These are phyloP conservation scores for Buphagus erythrorhynchus DNA, from an alignment of 2,797 vertebrate species.

Conservation along the genomic window DNA sequence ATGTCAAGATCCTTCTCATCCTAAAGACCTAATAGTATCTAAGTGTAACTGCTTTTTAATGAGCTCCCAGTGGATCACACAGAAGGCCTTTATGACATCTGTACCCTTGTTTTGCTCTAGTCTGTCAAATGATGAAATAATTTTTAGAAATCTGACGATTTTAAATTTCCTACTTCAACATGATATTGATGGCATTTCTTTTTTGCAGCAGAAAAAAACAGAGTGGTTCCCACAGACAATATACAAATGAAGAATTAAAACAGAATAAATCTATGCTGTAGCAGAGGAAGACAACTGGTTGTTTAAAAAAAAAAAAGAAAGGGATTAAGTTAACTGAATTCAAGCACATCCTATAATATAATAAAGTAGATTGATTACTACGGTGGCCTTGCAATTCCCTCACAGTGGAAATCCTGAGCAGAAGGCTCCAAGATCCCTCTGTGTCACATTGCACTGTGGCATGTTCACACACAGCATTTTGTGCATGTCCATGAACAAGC, in stretches of 20 bases:
- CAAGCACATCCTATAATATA: background rate
- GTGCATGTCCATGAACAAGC: background rate
- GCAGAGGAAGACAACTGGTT: background rate
- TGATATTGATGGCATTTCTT: background rate
- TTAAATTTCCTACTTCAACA: background rate
- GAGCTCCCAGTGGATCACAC: conserved; percentile 37
- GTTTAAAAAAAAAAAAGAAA: background rate
- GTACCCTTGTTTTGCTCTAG: background rate
- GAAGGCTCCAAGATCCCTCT: background rate
- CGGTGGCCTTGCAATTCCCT: background rate
- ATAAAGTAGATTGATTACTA: background rate
- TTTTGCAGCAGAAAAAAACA: background rate
- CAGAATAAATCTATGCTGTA: background rate
- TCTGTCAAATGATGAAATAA: background rate
- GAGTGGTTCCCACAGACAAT: background rate
- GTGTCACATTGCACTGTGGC: background rate
- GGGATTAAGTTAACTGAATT: background rate
- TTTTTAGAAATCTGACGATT: background rate
- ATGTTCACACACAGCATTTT: background rate
- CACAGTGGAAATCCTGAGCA: background rate
- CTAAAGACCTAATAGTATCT: conserved; percentile 8
- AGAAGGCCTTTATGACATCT: background rate
- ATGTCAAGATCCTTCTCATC: background rate
- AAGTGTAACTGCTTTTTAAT: conserved; percentile 44
- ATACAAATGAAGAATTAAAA: background rate